phyloP scores from a whole-genome alignment of 1,140 invertebrate species.

The Plodia interpunctella region DNA sequence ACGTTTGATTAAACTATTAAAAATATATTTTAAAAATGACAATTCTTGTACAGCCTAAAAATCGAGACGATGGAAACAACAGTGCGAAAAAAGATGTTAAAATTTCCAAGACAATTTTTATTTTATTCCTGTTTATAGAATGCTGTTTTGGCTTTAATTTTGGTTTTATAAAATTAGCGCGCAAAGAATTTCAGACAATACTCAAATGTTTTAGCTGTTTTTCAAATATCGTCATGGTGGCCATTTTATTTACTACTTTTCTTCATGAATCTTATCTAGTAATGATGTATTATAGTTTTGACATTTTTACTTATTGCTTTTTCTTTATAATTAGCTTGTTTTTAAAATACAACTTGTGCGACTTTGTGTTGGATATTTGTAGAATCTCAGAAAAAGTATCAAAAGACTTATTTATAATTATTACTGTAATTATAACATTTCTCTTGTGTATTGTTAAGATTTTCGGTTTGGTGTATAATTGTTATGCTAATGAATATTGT shows the following conservation, averaged over 20 bases:
- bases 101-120: background rate
- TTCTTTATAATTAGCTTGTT: background rate
- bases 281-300: background rate
- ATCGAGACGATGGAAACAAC: background rate
- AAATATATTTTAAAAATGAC: background rate
- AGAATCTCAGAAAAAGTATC: background rate
- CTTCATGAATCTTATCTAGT: background rate
- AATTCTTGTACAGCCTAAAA: background rate
- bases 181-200: background rate
- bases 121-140: background rate
- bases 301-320: background rate
- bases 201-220: background rate
- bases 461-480: background rate
- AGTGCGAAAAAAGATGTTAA: background rate
- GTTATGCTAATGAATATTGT: background rate
- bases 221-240: background rate
- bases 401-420: background rate
- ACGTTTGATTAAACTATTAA: no score
- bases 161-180: background rate
- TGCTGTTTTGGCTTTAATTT: background rate
- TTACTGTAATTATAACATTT: background rate
- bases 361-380: background rate
- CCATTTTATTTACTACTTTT: background rate
- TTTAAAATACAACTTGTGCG: background rate
- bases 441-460: background rate